Percentiles rank a stretch among this genome's conserved stretches.
phyloP scores from a whole-genome alignment of 1,140 invertebrate genomes.

The Araneus ventricosus region DNA sequence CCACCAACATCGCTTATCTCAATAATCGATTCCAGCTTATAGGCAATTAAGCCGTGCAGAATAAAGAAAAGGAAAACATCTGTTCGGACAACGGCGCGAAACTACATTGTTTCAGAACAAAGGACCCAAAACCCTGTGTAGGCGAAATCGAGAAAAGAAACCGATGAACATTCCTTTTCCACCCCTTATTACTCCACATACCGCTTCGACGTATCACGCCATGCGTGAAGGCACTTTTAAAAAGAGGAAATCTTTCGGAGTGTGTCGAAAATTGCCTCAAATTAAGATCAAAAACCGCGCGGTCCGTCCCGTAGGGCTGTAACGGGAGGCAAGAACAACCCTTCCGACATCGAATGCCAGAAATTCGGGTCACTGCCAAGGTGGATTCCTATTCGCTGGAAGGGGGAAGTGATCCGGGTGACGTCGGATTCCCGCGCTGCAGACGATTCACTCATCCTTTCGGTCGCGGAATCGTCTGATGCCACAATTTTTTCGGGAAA shows the following conservation, averaged over 20 bases:
- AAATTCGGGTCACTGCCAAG: slow-evolving; percentile 67
- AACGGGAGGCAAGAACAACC: neutral
- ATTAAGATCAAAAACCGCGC: slow-evolving; percentile 64
- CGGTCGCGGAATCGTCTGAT: neutral
- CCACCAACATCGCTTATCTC: no score
- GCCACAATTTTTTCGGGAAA: neutral
- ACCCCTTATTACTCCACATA: slow-evolving; percentile 2
- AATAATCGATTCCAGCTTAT: neutral
- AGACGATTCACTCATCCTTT: slow-evolving; percentile 44
- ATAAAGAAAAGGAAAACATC: neutral
- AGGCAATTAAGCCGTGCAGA: no score
- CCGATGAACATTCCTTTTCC: neutral
- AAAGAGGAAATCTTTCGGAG: slow-evolving; percentile 39
- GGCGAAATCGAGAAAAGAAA: slow-evolving; percentile 30
- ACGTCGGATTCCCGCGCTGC: neutral
- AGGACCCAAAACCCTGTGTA: neutral
- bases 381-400: slow-evolving; percentile 43
- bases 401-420: neutral
- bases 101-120: neutral
- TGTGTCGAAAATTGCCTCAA: slow-evolving; percentile 66
- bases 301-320: slow-evolving; percentile 28
- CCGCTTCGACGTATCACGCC: neutral
- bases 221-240: slow-evolving; percentile 17
- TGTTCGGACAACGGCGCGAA: neutral
- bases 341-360: slow-evolving; percentile 54